A percentile compares a stretch with the other conserved stretches of the same genome.
Evolutionary conservation across 1,140 invertebrate genomes (phyloP).

Genomic region (Dendroctonus ponderosae): DNA sequence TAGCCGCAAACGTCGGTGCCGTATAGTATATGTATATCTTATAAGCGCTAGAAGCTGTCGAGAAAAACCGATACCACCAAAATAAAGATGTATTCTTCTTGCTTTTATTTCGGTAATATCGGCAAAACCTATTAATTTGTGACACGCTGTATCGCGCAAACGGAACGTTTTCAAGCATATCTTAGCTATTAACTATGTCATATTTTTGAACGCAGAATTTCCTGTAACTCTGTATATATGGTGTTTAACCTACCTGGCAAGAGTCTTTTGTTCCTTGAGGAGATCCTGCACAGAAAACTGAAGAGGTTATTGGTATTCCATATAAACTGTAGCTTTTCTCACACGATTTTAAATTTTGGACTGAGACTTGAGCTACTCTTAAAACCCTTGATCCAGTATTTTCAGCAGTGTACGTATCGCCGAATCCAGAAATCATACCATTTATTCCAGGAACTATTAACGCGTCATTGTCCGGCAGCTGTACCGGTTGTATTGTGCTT

Average conservation of each 20-base stretch:
- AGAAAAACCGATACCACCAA: too few species aligned
- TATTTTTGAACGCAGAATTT: not conserved
- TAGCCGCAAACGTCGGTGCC: too few species aligned
- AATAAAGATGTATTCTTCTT: too few species aligned
- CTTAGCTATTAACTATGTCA: not conserved
- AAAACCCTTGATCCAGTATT: not conserved
- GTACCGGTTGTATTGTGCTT: constrained; percentile 8
- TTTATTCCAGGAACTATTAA: not conserved
- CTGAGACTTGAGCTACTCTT: constrained; percentile 7
- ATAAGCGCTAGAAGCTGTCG: too few species aligned
- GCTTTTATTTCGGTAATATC: too few species aligned
- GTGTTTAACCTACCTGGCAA: constrained; percentile 29
- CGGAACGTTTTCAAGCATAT: too few species aligned
- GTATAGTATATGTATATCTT: too few species aligned
- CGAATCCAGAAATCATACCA: constrained; percentile 16
- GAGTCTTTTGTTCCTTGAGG: constrained; percentile 28
- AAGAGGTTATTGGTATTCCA: constrained; percentile 9
- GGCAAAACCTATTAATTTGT: too few species aligned
- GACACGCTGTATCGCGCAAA: too few species aligned
- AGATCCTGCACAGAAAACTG: constrained; percentile 33
- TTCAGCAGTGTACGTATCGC: not conserved
- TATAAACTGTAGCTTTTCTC: not conserved
- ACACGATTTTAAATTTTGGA: constrained; percentile 2
- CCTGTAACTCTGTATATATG: not conserved
- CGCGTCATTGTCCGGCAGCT: constrained; percentile 1